These are phyloP conservation scores for Ginglymostoma cirratum DNA, from an alignment of 2,113 vertebrate genomes.

Conservation along the genomic window DNA sequence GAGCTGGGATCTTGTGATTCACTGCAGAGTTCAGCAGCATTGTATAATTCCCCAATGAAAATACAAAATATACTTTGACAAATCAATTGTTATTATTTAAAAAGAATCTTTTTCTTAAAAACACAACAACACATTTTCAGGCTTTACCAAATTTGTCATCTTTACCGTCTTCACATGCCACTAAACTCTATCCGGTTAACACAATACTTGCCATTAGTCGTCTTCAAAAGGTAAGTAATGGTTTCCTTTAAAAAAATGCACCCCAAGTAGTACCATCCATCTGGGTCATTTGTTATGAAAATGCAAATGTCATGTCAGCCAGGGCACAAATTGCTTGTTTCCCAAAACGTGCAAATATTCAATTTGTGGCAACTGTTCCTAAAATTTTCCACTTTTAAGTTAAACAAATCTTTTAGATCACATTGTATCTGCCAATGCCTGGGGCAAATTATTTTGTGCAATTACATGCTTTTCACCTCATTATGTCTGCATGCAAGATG, in stretches of 20 bases:
- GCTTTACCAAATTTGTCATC: background rate
- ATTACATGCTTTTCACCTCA: too few relatives aligned
- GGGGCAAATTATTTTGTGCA: too few relatives aligned
- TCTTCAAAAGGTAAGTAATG: background rate
- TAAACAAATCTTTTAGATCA: too few relatives aligned
- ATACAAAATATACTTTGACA: too few relatives aligned
- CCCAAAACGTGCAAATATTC: background rate
- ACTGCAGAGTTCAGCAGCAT: background rate
- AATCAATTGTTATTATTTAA: too few relatives aligned
- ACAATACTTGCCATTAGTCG: background rate
- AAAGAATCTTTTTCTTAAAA: background rate
- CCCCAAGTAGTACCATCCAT: too few relatives aligned
- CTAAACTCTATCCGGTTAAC: background rate
- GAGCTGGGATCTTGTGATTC: background rate
- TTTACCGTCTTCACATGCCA: background rate
- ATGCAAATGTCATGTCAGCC: background rate
- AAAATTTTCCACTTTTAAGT: too few relatives aligned
- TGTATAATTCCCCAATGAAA: too few relatives aligned
- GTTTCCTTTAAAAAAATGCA: background rate
- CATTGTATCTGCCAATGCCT: too few relatives aligned
- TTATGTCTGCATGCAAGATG: too few relatives aligned
- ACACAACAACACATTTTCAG: background rate
- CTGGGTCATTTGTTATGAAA: background rate
- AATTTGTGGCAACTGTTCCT: too few relatives aligned
- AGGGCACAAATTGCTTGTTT: background rate